Percentiles rank a stretch among this genome's conserved stretches.
Conservation (phyloP, 2,113 vertebrate species). For the Cyphomyrus plagiostoma region DNA sequence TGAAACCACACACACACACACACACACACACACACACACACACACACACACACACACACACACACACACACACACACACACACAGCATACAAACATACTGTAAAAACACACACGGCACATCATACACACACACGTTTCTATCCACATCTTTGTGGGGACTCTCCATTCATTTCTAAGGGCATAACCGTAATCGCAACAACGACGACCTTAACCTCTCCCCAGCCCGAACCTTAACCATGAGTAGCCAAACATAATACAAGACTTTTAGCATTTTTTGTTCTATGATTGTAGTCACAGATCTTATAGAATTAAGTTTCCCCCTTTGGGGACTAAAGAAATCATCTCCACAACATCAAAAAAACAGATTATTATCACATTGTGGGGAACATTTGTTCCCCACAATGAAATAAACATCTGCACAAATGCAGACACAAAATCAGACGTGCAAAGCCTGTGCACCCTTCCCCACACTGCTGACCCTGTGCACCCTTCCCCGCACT, state of each 20-base stretch:
- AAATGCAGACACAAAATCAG: too few relatives aligned
- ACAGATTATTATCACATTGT: too few relatives aligned
- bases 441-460: neutral
- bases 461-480: too few relatives aligned
- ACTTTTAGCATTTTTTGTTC: neutral
- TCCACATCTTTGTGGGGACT: neutral
- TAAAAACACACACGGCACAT: neutral
- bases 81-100: neutral
- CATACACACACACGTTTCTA: neutral
- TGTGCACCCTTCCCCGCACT: too few relatives aligned
- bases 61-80: neutral
- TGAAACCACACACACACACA: neutral
- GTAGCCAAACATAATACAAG: neutral
- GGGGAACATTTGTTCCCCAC: neutral
- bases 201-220: too few relatives aligned
- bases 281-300: neutral
- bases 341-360: too few relatives aligned
- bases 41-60: neutral
- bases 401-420: neutral
- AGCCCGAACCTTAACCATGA: too few relatives aligned
- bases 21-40: neutral
- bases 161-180: neutral
- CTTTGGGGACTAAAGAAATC: too few relatives aligned
- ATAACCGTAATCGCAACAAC: neutral
- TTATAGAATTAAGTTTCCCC: neutral